These are phyloP conservation scores for Hermaeophaga mercurialis DNA, from an alignment of 2,888 invertebrate species.

Conservation along the genomic window DNA sequence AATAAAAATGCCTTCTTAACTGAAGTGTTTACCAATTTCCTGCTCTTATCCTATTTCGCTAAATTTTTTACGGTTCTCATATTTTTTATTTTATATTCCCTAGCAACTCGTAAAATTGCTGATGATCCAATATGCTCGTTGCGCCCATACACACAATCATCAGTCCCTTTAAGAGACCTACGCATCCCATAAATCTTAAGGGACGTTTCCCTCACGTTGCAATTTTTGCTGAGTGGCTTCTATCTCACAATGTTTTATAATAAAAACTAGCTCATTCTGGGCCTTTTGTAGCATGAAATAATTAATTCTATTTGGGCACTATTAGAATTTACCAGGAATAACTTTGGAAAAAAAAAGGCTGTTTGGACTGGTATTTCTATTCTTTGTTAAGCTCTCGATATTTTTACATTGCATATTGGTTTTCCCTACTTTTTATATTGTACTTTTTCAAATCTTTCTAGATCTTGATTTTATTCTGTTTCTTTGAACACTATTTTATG, in stretches of 20 bases:
- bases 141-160: slow-evolving; percentile 8
- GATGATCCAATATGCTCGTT: slow-evolving; percentile 14
- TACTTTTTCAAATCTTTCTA: no score
- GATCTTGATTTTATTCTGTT: no score
- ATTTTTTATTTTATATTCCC: slow-evolving; percentile 9
- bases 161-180: not conserved
- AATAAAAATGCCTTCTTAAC: no score
- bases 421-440: no score
- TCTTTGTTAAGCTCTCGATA: no score
- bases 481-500: no score
- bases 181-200: slow-evolving; percentile 3
- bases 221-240: slow-evolving; percentile 9
- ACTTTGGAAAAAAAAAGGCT: no score
- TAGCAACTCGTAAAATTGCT: slow-evolving; percentile 1
- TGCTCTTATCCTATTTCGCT: not conserved
- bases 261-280: not conserved
- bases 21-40: not conserved
- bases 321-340: no score
- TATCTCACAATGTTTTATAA: slow-evolving; percentile 1
- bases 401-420: no score
- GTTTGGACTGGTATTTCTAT: no score
- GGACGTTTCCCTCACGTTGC: slow-evolving; percentile 1
- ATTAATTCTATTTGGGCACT: no score
- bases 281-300: no score
- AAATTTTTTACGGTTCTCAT: not conserved